Base-by-base conservation (phyloP, 2,888 invertebrate species). In the Parnassius orleans region DNA sequence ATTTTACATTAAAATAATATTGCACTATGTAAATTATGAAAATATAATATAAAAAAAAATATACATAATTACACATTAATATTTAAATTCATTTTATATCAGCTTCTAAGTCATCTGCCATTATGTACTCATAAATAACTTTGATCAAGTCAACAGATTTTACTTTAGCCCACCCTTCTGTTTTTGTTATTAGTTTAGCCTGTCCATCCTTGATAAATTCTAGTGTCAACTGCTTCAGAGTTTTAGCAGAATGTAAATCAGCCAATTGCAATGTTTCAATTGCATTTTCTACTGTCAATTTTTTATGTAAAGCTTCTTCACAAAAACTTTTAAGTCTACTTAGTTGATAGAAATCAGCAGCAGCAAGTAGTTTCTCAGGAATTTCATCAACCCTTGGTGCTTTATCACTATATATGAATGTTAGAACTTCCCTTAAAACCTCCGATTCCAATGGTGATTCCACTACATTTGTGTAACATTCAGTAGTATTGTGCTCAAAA, bases 151-250 rank as follows among this genome's bases (percentile, higher is more conserved):
- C 83, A 15, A 90, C 85, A 33, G 89, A 89, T 60, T 90, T 83
- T 0, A 90, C 79, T 57, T 80, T 82, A 2, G 78, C 74, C 91
- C 91, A 91, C 0, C 88, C 88, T 11, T 86, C 83, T 44, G 90
- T 90, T 67, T 87, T 87, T 2, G 87, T 87, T 9, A 91, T 88
- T 12, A 87, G 72, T 60, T 80, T 82, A 1, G 87, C 87, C 72
- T 90, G 87, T 3, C 90, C 91, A 72, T 90, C 90, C 69, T 88
- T 89, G 10, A 91, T 88, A 55, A 89, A 91, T 65, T 90, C 90
- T 14, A 90, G 72, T 0, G 88, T 87, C 12, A 83, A 72, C 61
- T 83, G 80, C 63, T 84, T 87, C 10, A 91, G 72, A 3, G 77
- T 73, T 63, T 79, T 80, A 1, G 91, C 90, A 0, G 87, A 88